phyloP scores from a whole-genome alignment of 2,113 vertebrate species.

The Anoura caudifer region DNA sequence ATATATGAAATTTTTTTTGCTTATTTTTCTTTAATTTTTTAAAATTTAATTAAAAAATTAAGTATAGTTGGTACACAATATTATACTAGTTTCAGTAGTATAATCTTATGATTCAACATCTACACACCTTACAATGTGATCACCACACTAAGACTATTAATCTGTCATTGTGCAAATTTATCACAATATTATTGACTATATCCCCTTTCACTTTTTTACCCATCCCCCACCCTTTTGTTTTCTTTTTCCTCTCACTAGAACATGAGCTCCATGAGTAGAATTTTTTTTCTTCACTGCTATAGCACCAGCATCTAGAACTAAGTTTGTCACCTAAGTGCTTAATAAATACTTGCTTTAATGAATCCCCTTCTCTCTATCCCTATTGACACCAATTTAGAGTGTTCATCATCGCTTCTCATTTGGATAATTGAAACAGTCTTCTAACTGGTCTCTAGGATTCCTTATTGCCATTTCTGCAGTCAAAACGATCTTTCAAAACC shows the following conservation, averaged over 20 bases:
- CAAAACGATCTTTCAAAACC: constrained; percentile 3
- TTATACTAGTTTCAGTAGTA: not conserved
- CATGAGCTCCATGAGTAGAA: not conserved
- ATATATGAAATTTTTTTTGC: not conserved
- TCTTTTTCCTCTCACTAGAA: not conserved
- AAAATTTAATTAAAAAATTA: not conserved
- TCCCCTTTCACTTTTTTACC: not conserved
- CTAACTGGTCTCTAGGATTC: not conserved
- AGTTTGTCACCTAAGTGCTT: not conserved
- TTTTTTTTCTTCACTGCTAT: not conserved
- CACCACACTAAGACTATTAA: not conserved
- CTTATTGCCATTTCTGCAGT: not conserved
- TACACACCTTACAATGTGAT: not conserved
- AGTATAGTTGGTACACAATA: not conserved
- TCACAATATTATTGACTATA: not conserved
- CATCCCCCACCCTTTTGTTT: not conserved
- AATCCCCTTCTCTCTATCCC: not conserved
- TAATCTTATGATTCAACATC: not conserved
- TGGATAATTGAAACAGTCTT: not conserved
- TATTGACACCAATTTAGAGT: not conserved
- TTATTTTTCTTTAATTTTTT: not conserved
- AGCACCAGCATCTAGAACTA: not conserved
- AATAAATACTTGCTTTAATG: not conserved
- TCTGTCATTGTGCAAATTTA: not conserved
- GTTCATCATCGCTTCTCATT: not conserved